Evolutionary conservation across 2,797 vertebrate genomes (phyloP), one percentile per base, ranked within the genome.

Genomic region (Scleropages formosus): DNA sequence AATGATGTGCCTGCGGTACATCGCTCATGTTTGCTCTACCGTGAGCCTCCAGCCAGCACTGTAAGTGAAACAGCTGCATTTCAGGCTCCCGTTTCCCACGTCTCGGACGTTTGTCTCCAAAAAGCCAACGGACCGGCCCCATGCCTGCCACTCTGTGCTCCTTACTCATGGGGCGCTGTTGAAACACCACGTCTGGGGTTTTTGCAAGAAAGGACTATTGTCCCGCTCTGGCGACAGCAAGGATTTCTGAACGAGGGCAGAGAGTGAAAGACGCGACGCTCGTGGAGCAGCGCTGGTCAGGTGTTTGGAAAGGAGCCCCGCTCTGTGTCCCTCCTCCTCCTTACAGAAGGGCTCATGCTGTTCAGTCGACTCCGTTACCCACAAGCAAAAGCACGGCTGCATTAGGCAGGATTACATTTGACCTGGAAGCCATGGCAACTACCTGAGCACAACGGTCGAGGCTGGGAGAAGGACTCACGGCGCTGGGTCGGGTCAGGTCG

Each of bases 321-420:
- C 12, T 46, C 9, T 67, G 65, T 7, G 47, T 9, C 53, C 56
- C 1, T 56, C 1, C 12, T 10, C 18, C 31, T 39, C 31, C 31
- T n/a, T n/a, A n/a, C 49, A 51, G 3, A 18, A 11, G 68, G 53
- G 53, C 46, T 27, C 18, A 27, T 13, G 49, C 12, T 26, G 68
- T 13, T 53, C 39, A 70, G 70, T 20, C 56, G 6, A 70, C 13
- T 51, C 16, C 1, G 15, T 53, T 70, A 24, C 39, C 68, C 68
- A 39, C 56, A 53, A 53, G 27, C 8, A 27, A 56, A 56, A 26
- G 49, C 68, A 56, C 27, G n/a, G 24, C 46, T 31, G 49, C 49
- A 70, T 70, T 70, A 58, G 49, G 68, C 3, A 53, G 68, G 49
- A 70, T 70, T 70, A 58, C 49, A 56, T 10, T 53, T 18, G 47